Conservation (phyloP, 1,140 invertebrate genomes). For the Pogonomyrmex californicus region DNA sequence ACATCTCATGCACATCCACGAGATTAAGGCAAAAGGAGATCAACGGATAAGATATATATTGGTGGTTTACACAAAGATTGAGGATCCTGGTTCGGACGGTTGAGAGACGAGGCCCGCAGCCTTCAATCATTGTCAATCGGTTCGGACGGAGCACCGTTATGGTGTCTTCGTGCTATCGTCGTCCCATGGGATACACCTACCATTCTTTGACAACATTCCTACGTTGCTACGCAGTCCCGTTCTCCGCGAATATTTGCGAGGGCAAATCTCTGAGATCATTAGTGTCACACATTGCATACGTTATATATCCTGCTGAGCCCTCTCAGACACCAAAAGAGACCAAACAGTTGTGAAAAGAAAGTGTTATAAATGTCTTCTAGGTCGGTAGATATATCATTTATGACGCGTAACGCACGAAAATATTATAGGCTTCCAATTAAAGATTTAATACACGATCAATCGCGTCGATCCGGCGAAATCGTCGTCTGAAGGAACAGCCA, state of each 20-base stretch:
- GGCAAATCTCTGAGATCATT: slow-evolving; percentile 6
- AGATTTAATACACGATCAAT: not conserved
- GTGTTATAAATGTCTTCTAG: not conserved
- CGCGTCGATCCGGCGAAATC: not conserved
- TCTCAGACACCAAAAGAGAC: not conserved
- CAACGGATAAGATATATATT: slow-evolving; percentile 59
- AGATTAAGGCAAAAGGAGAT: slow-evolving; percentile 61
- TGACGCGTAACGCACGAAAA: not conserved
- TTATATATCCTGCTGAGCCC: not conserved
- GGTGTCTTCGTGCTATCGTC: slow-evolving; percentile 69
- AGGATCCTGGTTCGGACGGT: slow-evolving; percentile 32
- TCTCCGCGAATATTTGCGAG: slow-evolving; percentile 61
- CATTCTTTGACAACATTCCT: slow-evolving; percentile 76
- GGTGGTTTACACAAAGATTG: slow-evolving; percentile 58
- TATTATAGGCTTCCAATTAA: not conserved
- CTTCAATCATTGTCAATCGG: slow-evolving; percentile 84
- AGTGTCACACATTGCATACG: slow-evolving; percentile 12
- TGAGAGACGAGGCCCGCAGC: slow-evolving; percentile 64
- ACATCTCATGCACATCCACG: not conserved
- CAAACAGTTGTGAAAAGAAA: not conserved
- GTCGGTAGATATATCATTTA: not conserved
- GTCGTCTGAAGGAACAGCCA: not conserved
- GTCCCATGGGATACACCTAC: slow-evolving; percentile 65
- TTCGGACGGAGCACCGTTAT: slow-evolving; percentile 79
- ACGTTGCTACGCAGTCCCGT: slow-evolving; percentile 71